Base-by-base conservation (phyloP, 2,113 vertebrate species). In the Eurypyga helias region DNA sequence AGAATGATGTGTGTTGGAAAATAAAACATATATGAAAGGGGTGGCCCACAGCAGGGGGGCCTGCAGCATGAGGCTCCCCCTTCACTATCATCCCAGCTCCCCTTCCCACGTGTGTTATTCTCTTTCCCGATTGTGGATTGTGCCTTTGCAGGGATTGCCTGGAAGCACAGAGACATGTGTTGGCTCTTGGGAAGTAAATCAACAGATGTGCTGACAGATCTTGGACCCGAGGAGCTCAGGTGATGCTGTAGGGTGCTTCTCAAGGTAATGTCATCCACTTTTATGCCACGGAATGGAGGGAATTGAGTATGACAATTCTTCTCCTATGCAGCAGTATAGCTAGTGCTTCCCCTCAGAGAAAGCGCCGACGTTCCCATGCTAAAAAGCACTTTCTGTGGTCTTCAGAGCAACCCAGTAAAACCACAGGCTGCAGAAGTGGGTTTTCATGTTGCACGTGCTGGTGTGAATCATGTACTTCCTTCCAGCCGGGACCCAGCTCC, bases 241-340 rank as follows among this genome's bases (percentile, higher is more conserved):
- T n/a, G 21, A 11, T 71, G n/a, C 66, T 62, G 15, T 7, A 18
- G 26, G 41, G 17, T 31, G 60, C 60, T 88, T 38, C 36, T 38
- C 2, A 4, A 45, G 23, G 15, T 5, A 2, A 8, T 3, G 11
- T 13, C 54, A 26, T 20, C 55, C 55, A 13, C n/a, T 64, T 71
- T 28, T 20, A 13, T 19, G 9, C 26, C 7, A 1, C 1, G 33
- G 52, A 31, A 45, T 52, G 24, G 34, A 84, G 33, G 33, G 34
- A 64, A 28, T 34, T 1, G 6, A 58, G 57, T 41, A 4, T 1
- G 0, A n/a, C 13, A 77, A 2, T 33, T 65, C 24, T 33, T 23
- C 13, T 38, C 8, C 7, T 21, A 67, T 2, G 0, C 26, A 34
- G 45, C 69, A 29, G 3, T 6, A 6, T 13, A 77, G 38, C 0